Base-by-base conservation (phyloP, 2,888 invertebrate species). In the Morpho helenor region DNA sequence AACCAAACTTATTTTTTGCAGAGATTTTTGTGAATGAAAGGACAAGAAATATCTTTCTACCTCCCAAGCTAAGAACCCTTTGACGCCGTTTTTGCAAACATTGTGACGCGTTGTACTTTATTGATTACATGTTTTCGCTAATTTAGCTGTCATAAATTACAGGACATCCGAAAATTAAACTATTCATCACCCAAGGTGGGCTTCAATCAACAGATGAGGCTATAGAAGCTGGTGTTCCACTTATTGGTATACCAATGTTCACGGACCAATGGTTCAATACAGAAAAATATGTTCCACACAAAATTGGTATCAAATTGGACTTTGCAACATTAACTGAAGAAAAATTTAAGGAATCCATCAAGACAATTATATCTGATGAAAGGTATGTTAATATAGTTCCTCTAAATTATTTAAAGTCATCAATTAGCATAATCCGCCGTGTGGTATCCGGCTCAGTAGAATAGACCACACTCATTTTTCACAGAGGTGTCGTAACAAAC, bases 281-380 rank as follows among this genome's bases (percentile, higher is more conserved):
- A 9, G 52, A 52, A 22, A 10, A 44, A 31, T 44, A 23, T 8
- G 9, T 31, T 6, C 9, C 43, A 10, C 43, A 51, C n/a, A 23
- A 45, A 9, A 52, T 52, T 44, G 45, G 52, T 8, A 1, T 52
- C 8, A 44, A 52, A 52, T 23, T 52, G 8, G 52, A 52, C 8
- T 52, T 52, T 4, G 45, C 39, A 10, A 5, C 31, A 31, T 10
- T 52, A 16, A 52, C 45, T 39, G 44, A 45, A 10, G 45, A 52
- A 16, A 52, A 31, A 2, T 39, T 52, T 7, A 45, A 52, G 40
- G 10, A n/a, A 7, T 8, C 45, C 6, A 52, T 52, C 16, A 8
- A 45, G 8, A 45, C 45, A 5, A 57, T 69, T 6, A 60, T 68
- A 51, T 39, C 64, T 54, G 51, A 69, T 56, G 22, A 63, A 10